Evolutionary conservation across 2,888 invertebrate species (phyloP).

Genomic region (Folsomia manolachei): DNA sequence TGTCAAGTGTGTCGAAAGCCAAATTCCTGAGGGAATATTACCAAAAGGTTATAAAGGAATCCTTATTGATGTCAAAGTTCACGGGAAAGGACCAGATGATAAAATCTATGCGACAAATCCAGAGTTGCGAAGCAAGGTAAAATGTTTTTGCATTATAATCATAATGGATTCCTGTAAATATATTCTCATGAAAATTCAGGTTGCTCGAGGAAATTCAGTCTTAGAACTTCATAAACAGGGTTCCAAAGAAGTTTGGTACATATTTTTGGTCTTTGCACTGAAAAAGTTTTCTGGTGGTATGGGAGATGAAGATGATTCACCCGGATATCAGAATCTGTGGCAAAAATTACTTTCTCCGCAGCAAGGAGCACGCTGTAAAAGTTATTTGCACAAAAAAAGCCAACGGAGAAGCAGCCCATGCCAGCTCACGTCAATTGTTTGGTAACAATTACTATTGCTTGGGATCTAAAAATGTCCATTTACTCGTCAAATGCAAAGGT

Average conservation of each 20-base stretch:
- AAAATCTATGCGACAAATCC: conserved; percentile 53
- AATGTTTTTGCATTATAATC: neutral
- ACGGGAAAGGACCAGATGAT: conserved; percentile 54
- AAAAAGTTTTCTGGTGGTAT: conserved; percentile 57
- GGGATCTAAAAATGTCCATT: conserved; percentile 57
- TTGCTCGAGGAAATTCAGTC: conserved; percentile 56
- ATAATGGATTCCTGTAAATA: neutral
- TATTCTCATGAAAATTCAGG: conserved; percentile 28
- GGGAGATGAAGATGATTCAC: conserved; percentile 56
- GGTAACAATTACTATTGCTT: conserved; percentile 53
- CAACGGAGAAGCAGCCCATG: conserved; percentile 57
- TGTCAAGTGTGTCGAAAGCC: conserved; percentile 39
- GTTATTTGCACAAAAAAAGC: conserved; percentile 52
- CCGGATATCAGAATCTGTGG: conserved; percentile 54
- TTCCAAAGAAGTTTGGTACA: conserved; percentile 41
- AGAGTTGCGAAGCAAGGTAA: conserved; percentile 53
- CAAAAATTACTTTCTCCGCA: conserved; percentile 36
- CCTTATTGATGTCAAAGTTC: conserved; percentile 48
- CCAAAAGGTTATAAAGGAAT: conserved; percentile 41
- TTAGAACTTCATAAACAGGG: conserved; percentile 49
- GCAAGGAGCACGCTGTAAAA: conserved; percentile 36
- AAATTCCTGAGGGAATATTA: conserved; percentile 44
- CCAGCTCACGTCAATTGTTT: conserved; percentile 53
- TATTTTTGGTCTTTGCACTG: conserved; percentile 54
- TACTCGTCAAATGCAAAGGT: conserved; percentile 53